Base-by-base conservation (phyloP, 2,888 invertebrate genomes). In the Congeria kusceri region DNA sequence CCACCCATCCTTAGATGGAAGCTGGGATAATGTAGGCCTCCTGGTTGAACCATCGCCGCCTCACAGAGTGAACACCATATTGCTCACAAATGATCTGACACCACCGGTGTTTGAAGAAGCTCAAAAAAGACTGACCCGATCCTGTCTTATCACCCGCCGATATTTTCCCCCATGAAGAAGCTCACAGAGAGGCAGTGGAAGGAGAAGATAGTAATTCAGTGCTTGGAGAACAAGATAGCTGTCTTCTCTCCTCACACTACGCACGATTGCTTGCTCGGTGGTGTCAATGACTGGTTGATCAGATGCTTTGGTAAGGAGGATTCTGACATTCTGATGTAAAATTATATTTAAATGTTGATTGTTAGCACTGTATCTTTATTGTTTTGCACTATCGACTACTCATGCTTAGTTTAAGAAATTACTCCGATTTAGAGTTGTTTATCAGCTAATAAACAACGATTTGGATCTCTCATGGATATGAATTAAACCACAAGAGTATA, bases 1-100 rank as follows among this genome's bases (percentile, higher is more conserved):
- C 4, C 87, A 88, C 20, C 84, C 87, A 4, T 77, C 84, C 46
- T 70, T 92, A 25, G 97, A 98, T 3, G 98, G 96, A 89, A 95
- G 95, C 66, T 99, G 98, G 98, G 99, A 99, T 92, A 99, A 99
- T 94, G 98, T 98, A 65, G 99, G 99, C 0, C 94, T 99, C 1
- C 94, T 99, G 29, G 95, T 98, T 15, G 97, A 98, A 92, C 98
- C 98, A 0, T 89, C 92, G 29, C 94, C 95, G 29, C 93, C 95
- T 58, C 89, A 91, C 80, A 64, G 74, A 29, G 91, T 94, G 44
- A 87, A 86, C 5, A 86, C 72, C 3, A 95, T 98, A 67, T 92
- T 99, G 71, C 94, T 99, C 47, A 98, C 98, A 1, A 99, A 98
- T 93, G 99, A 99, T 93, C 94, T 99, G 47, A 98, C 98, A 0